These are phyloP conservation scores for Plebejus argus DNA, from an alignment of 2,888 invertebrate species.

Conservation along the genomic window DNA sequence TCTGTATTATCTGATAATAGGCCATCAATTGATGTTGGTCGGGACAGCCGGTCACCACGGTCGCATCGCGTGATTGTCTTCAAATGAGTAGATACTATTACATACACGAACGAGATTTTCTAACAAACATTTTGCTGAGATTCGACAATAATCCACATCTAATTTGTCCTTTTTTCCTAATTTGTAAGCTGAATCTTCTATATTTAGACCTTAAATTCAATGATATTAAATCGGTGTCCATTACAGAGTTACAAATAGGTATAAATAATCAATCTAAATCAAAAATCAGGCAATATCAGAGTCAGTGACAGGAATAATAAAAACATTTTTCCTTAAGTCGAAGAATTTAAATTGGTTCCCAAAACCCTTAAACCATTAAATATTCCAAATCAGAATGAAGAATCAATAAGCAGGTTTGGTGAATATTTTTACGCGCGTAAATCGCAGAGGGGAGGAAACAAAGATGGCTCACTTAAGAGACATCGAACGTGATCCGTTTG, in stretches of 20 bases:
- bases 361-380: constrained; percentile 36
- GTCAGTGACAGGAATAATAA: constrained; percentile 3
- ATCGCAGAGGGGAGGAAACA: constrained; percentile 63
- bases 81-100: constrained; percentile 32
- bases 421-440: constrained; percentile 58
- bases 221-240: constrained; percentile 1
- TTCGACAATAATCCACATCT: background rate
- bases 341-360: constrained; percentile 16
- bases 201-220: background rate
- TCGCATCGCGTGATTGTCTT: constrained; percentile 44
- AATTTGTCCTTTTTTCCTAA: background rate
- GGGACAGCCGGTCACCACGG: constrained; percentile 46
- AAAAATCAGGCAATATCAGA: constrained; percentile 27
- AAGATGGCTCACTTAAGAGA: constrained; percentile 76
- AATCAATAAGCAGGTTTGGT: constrained; percentile 67
- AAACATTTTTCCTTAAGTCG: constrained; percentile 10
- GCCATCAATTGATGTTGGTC: constrained; percentile 43
- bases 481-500: constrained; percentile 78
- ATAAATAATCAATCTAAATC: no score
- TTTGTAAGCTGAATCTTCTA: background rate
- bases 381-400: constrained; percentile 45
- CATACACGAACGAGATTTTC: constrained; percentile 3
- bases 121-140: background rate
- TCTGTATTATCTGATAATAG: constrained; percentile 75
- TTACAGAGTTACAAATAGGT: constrained; percentile 1